Percentiles rank a stretch among this genome's conserved stretches.
phyloP scores from a whole-genome alignment of 2,888 invertebrate species.

The Trissolcus brochymenae region DNA sequence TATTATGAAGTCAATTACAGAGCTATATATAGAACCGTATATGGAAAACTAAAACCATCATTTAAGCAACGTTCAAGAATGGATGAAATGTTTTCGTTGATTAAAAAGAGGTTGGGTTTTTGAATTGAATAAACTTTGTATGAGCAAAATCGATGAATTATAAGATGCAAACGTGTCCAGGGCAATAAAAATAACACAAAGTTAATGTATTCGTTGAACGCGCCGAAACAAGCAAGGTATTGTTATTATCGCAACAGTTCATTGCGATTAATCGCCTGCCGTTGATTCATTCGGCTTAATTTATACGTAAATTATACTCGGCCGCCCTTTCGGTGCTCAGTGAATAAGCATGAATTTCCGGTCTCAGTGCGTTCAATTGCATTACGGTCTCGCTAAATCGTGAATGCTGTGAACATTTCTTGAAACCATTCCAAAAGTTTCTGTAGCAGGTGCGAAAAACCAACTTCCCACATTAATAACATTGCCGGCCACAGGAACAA shows the following conservation, averaged over 20 bases:
- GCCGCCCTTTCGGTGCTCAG: constrained; percentile 72
- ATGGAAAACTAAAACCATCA: too few relatives aligned
- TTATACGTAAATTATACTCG: constrained; percentile 73
- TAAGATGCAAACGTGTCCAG: constrained; percentile 70
- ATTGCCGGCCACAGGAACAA: not conserved
- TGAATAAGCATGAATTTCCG: constrained; percentile 75
- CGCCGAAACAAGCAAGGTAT: constrained; percentile 67
- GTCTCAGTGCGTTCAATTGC: constrained; percentile 64
- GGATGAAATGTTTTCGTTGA: too few relatives aligned
- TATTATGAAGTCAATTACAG: too few relatives aligned
- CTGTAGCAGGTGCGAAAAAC: constrained; percentile 49
- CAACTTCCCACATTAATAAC: constrained; percentile 47
- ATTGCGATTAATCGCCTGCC: constrained; percentile 71
- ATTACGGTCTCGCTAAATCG: constrained; percentile 56
- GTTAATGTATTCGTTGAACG: constrained; percentile 70
- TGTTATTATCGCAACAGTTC: constrained; percentile 68
- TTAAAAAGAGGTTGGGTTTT: too few relatives aligned
- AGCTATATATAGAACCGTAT: too few relatives aligned
- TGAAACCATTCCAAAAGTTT: constrained; percentile 48
- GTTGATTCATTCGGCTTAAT: constrained; percentile 74
- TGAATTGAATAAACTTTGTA: not conserved
- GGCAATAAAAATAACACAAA: constrained; percentile 66
- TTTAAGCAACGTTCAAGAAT: too few relatives aligned
- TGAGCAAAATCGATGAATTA: constrained; percentile 53
- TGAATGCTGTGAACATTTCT: constrained; percentile 59